A percentile compares a stretch with the other conserved stretches of the same genome.
These are phyloP conservation scores for Scrobipalpa atriplicella DNA, from an alignment of 2,888 invertebrate genomes.

Conservation along the genomic window DNA sequence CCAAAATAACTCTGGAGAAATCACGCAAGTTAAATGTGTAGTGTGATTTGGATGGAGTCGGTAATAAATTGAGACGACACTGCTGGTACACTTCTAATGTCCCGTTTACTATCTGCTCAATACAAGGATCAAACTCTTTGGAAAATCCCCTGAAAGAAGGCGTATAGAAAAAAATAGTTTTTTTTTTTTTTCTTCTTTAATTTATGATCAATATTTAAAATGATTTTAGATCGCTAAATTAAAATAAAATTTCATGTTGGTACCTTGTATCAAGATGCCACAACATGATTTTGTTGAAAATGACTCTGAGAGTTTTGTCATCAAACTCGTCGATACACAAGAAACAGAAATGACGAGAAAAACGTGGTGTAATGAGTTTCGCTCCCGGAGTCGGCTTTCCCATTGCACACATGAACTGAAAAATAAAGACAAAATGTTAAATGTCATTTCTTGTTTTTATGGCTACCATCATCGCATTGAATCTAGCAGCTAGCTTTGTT, in stretches of 20 bases:
- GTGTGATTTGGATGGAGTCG: slow-evolving; percentile 96
- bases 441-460: too few species aligned
- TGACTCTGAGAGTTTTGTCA: slow-evolving; percentile 91
- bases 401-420: slow-evolving; percentile 92
- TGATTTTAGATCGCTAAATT: too few species aligned
- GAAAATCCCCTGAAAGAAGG: slow-evolving; percentile 90
- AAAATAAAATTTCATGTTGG: neutral
- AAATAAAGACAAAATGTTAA: neutral
- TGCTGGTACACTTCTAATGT: slow-evolving; percentile 94
- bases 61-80: slow-evolving; percentile 91
- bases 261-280: slow-evolving; percentile 97
- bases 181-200: too few species aligned
- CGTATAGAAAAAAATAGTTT: too few species aligned
- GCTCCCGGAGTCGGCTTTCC: slow-evolving; percentile 90
- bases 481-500: too few species aligned
- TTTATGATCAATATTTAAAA: too few species aligned
- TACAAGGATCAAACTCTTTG: slow-evolving; percentile 96
- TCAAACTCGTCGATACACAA: slow-evolving; percentile 95
- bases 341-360: slow-evolving; percentile 93
- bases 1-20: slow-evolving; percentile 95
- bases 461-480: too few species aligned
- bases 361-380: slow-evolving; percentile 92
- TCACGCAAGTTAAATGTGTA: slow-evolving; percentile 97
- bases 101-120: slow-evolving; percentile 93
- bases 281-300: slow-evolving; percentile 94